Evolutionary conservation across 1,140 invertebrate genomes (phyloP), one percentile per base, ranked within the genome.

Genomic region (Rhagoletis pomonella): DNA sequence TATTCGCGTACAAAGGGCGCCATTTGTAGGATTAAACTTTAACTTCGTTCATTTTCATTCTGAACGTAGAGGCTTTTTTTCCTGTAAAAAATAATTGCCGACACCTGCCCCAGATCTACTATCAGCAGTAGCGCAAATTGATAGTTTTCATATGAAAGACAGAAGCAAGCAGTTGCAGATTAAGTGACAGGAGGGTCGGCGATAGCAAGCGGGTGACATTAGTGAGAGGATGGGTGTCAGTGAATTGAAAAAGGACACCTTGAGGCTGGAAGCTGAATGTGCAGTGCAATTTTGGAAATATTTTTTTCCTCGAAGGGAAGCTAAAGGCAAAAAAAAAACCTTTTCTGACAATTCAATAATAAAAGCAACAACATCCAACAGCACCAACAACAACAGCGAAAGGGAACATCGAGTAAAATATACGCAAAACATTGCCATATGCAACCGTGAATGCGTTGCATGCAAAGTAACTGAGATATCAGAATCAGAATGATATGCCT

Each of bases 291-390:
- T 67, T 29, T 17, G 6, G n/a, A n/a, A n/a, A n/a, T n/a, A n/a
- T n/a, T 67, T 67, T 67, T 39, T 29, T 9, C 64, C 5, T 1
- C 10, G 55, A 47, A 19, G 29, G 19, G 29, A 3, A 67, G 10
- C 7, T 9, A 9, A 64, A n/a, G 17, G 64, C 6, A 67, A 29
- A 10, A 19, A n/a, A 67, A 58, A 81, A 81, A 81, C 73, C 12
- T 55, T 81, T 81, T 9, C 9, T 81, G 73, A 81, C 44, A 81
- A 81, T 81, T 81, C 73, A 81, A 81, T 81, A 81, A 86, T n/a
- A 67, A 86, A 86, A 67, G 85, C 9, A 87, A 58, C 29, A 87
- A 73, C 81, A 81, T 1, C n/a, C 73, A 81, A 86, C 44, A 67
- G 67, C 64, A 67, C 44, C 9, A 87, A 58, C 29, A 87, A 73